Percentiles rank a stretch among this genome's conserved stretches.
Conservation (phyloP, 2,888 invertebrate species). For the Euproctis similis region DNA sequence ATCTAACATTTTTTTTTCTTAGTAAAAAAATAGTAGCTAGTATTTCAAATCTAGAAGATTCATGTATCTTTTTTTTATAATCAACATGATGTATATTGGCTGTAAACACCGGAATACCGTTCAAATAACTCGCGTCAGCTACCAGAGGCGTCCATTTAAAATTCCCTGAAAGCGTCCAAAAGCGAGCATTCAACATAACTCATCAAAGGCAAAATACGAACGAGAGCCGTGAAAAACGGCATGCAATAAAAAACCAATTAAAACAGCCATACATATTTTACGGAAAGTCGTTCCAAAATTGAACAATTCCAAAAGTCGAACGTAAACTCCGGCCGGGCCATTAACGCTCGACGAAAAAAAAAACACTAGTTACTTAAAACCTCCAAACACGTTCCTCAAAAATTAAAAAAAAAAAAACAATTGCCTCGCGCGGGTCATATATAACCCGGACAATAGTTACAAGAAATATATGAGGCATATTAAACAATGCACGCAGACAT, state of each 20-base stretch:
- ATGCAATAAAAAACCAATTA: slow-evolving; percentile 17
- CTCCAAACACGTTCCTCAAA: slow-evolving; percentile 14
- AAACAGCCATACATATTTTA: slow-evolving; percentile 18
- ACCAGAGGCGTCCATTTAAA: too few relatives aligned
- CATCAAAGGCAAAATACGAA: slow-evolving; percentile 3
- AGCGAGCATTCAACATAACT: slow-evolving; percentile 3
- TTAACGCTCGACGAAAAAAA: slow-evolving; percentile 15
- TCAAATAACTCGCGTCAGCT: too few relatives aligned
- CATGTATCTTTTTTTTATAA: too few relatives aligned
- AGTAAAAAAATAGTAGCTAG: too few relatives aligned
- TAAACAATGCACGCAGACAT: slow-evolving; percentile 34
- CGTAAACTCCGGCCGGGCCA: slow-evolving; percentile 16
- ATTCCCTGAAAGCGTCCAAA: not conserved
- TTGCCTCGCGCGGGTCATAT: slow-evolving; percentile 22
- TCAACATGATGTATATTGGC: too few relatives aligned
- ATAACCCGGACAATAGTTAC: slow-evolving; percentile 36
- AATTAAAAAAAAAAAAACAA: slow-evolving; percentile 29
- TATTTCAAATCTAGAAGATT: too few relatives aligned
- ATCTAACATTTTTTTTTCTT: too few relatives aligned
- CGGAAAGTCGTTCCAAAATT: slow-evolving; percentile 22
- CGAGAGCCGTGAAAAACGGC: slow-evolving; percentile 5
- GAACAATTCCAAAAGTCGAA: slow-evolving; percentile 20
- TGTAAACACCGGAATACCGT: too few relatives aligned
- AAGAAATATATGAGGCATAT: slow-evolving; percentile 34
- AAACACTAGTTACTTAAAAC: slow-evolving; percentile 19